phyloP scores from a whole-genome alignment of 2,113 vertebrate genomes.

The Oncorhynchus keta region DNA sequence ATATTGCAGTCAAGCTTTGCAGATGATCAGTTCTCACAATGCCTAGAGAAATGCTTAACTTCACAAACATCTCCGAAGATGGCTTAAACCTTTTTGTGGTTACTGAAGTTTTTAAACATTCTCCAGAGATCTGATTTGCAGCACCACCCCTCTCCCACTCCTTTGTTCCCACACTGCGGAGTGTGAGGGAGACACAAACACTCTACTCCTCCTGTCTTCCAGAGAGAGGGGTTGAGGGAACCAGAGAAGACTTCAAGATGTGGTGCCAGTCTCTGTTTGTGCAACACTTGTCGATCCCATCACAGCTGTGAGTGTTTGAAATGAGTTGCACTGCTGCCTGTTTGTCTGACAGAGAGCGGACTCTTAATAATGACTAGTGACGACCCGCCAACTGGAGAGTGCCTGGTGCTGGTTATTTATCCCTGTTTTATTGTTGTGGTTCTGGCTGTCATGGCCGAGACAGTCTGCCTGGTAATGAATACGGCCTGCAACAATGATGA shows the following conservation, averaged over 20 bases:
- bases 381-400: background rate
- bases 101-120: no score
- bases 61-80: background rate
- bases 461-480: conserved; percentile 48
- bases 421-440: background rate
- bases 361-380: conserved; percentile 10
- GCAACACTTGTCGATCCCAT: conserved; percentile 11
- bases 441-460: background rate
- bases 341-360: background rate
- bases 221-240: background rate
- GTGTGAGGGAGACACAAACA: background rate
- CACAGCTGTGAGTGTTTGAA: background rate
- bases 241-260: background rate
- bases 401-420: background rate
- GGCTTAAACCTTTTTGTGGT: no score
- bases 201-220: background rate
- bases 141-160: background rate
- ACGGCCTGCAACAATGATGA: conserved; percentile 33
- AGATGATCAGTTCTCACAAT: background rate
- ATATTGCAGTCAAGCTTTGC: background rate
- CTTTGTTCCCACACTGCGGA: conserved; percentile 7
- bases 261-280: background rate
- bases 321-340: background rate
- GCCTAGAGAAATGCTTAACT: background rate
- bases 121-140: no score